Base-by-base conservation (phyloP, 2,113 vertebrate species). In the Anser brachyrhynchus region DNA sequence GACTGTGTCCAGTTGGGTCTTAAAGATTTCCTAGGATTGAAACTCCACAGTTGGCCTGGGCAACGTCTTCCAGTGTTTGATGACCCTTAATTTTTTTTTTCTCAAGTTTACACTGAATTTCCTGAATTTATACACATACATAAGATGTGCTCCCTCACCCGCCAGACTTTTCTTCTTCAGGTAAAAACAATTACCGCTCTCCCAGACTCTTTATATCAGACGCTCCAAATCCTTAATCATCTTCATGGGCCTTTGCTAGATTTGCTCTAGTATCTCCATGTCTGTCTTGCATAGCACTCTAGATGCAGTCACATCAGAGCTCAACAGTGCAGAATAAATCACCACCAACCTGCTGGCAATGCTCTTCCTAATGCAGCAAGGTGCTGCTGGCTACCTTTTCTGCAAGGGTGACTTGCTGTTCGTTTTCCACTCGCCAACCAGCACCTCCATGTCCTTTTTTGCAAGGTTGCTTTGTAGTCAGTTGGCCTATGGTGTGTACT, bases 261-360 rank as follows among this genome's bases (percentile, higher is more conserved):
- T 14, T 81, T 2, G 3, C 6, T 70, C 14, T 17, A 33, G 4
- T 51, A 43, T 87, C 21, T 87, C n/a, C 29, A 41, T 39, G 33
- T 35, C 31, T 58, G 35, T 73, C 73, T 79, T 41, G 65, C 14
- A 43, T 21, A 69, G 21, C 44, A n/a, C 25, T 62, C 39, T 12
- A 18, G 15, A 46, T 61, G 39, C 66, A 46, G 18, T 79, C 44
- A 62, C 35, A 20, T 43, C 54, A 67, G 52, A 72, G 16, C 29
- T 73, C 44, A 61, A 37, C 44, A 0, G 1, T 19, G 28, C 0
- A 1, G 58, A n/a, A 49, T 54, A 61, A 61, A 67, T 66, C 37
- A 35, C 21, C 17, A 19, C 46, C 43, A 62, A 4, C 39, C 54
- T 67, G n/a, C 37, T 54, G 66, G 52, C 17, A 10, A 41, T 66